Base-by-base conservation (phyloP, 2,797 vertebrate species). In the Acipenser oxyrinchus region DNA sequence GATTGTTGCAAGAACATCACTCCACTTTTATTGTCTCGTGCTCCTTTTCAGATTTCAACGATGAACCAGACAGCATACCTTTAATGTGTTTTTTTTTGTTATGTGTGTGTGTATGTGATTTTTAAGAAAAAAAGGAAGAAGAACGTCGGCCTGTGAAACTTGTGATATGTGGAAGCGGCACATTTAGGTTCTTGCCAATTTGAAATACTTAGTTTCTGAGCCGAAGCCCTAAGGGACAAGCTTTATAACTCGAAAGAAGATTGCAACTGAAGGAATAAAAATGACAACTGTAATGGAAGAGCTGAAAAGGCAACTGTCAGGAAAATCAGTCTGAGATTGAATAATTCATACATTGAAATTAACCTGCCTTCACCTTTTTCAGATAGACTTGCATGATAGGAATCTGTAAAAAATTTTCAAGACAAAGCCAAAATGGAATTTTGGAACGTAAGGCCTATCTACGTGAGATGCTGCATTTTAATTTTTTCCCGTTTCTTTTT, bases 291-390 rank as follows among this genome's bases (percentile, higher is more conserved):
- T 91, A 91, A 92, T 93, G 90, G 89, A 90, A 83, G 86, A 83
- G 88, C 87, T 88, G 88, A 73, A 86, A 84, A 83, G 88, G 83
- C 87, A 88, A 88, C 90, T 93, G 90, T 93, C 91, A 90, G 89
- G 75, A 83, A 67, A 83, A 79, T 82, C 85, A 78, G 86, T 81
- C 79, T 86, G 82, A 83, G 82, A 78, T 72, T 94, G 83, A 91
- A 95, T 94, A 89, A 94, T 95, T 95, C 91, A 94, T 91, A 85
- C 85, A 84, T 75, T 78, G 82, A 90, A 93, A 94, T 93, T 89
- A 92, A 88, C 75, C 87, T 83, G 88, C 88, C 87, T 93, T 92
- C 88, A 92, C 91, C 88, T 90, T 89, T 83, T 85, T 84, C 84
- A 83, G 89, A 91, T 90, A 86, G 88, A 87, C 83, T 71, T 78